Conservation (phyloP, 2,888 invertebrate species). For the Tachystola acroxantha region DNA sequence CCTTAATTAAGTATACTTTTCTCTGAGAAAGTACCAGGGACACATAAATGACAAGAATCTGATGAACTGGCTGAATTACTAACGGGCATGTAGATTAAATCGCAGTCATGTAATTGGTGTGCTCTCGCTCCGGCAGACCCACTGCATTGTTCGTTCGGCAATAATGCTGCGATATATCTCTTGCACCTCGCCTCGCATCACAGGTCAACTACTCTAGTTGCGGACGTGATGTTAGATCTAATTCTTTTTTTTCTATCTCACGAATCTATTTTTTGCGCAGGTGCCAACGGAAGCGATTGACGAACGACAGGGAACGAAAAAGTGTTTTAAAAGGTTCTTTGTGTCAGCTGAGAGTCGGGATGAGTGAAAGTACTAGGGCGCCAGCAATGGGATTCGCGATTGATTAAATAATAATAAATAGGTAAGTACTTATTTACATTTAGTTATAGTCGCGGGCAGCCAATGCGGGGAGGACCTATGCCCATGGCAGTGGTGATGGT, state of each 20-base stretch:
- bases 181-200: conserved; percentile 27
- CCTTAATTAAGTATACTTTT: too few relatives aligned
- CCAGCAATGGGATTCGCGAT: too few relatives aligned
- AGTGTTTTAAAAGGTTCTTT: too few relatives aligned
- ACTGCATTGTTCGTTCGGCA: conserved; percentile 33
- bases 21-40: neutral
- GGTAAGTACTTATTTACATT: too few relatives aligned
- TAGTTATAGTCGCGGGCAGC: too few relatives aligned
- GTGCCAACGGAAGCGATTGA: too few relatives aligned
- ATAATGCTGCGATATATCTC: conserved; percentile 36
- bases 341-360: too few relatives aligned
- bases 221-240: conserved; percentile 10
- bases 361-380: too few relatives aligned
- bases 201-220: conserved; percentile 12
- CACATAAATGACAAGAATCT: neutral
- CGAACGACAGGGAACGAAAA: too few relatives aligned
- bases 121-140: conserved; percentile 16
- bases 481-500: too few relatives aligned
- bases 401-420: too few relatives aligned
- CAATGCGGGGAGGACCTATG: too few relatives aligned
- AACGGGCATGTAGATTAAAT: conserved; percentile 3
- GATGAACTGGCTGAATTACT: neutral
- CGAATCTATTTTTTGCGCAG: neutral
- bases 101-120: conserved; percentile 16
- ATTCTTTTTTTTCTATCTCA: neutral